Evolutionary conservation across 2,888 invertebrate species (phyloP).

Genomic region (Lamellibrachia columna): DNA sequence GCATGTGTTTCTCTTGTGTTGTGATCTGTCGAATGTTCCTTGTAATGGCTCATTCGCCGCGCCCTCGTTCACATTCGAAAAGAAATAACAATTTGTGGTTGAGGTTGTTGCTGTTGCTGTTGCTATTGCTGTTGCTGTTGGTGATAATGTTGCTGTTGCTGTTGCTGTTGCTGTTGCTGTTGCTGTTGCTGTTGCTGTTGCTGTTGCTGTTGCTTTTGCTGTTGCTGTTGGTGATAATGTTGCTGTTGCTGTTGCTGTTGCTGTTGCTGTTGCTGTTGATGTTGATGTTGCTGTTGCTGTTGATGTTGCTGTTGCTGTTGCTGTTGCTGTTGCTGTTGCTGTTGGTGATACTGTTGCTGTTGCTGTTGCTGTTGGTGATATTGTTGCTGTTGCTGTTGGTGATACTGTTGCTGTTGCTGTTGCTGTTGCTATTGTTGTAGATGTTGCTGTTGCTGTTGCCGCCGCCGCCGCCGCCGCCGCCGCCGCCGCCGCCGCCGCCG

Average conservation of each 20-base stretch:
- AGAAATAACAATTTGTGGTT: too few relatives aligned
- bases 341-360: neutral
- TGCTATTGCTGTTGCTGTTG: conserved; percentile 45
- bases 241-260: conserved; percentile 24
- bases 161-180: conserved; percentile 51
- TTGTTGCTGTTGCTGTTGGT: neutral
- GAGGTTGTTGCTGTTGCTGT: conserved; percentile 41
- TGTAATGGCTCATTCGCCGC: neutral
- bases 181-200: conserved; percentile 60
- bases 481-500: too few relatives aligned
- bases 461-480: too few relatives aligned
- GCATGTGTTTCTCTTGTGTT: neutral
- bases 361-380: neutral
- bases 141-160: conserved; percentile 49
- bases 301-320: conserved; percentile 23
- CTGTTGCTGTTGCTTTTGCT: conserved; percentile 39
- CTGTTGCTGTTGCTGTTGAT: conserved; percentile 24
- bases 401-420: too few relatives aligned
- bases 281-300: conserved; percentile 25
- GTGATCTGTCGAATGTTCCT: neutral
- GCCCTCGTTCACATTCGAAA: too few relatives aligned
- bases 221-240: conserved; percentile 24
- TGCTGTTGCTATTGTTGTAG: too few relatives aligned
- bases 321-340: neutral
- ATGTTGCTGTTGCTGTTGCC: too few relatives aligned